phyloP scores from a whole-genome alignment of 2,113 vertebrate genomes.

The Andinoacara biseriatus region DNA sequence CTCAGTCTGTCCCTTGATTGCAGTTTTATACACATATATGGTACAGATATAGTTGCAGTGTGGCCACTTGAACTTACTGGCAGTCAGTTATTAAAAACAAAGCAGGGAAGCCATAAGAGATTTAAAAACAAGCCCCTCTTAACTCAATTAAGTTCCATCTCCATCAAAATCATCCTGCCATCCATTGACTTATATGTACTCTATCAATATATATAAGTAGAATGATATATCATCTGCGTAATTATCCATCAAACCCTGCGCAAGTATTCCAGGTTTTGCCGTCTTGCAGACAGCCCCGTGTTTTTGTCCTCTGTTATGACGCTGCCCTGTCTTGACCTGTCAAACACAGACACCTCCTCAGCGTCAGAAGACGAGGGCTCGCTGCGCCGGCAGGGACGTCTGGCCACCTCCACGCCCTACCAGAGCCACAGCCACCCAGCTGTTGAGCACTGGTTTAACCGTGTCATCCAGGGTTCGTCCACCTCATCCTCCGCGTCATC shows the following conservation, averaged over 20 bases:
- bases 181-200: constrained; percentile 45
- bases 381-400: constrained; percentile 88
- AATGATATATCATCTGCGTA: constrained; percentile 30
- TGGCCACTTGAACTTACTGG: neutral
- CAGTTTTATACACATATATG: neutral
- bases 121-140: constrained; percentile 1
- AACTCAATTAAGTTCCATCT: constrained; percentile 5
- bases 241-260: constrained; percentile 4
- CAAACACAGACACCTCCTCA: constrained; percentile 94
- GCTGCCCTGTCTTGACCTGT: constrained; percentile 78
- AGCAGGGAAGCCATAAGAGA: neutral
- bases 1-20: neutral
- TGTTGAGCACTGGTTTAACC: constrained; percentile 94
- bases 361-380: constrained; percentile 98
- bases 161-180: constrained; percentile 28
- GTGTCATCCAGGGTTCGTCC: constrained; percentile 95
- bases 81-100: neutral
- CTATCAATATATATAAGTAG: constrained; percentile 47
- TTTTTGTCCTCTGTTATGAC: constrained; percentile 53
- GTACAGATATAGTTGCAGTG: neutral
- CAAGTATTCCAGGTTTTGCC: neutral
- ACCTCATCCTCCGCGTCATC: constrained; percentile 97
- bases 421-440: constrained; percentile 84
- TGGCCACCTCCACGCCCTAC: constrained; percentile 87
- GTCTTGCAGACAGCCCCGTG: neutral